Evolutionary conservation across 2,888 invertebrate genomes (phyloP).

Genomic region (Cheilosia vernalis): DNA sequence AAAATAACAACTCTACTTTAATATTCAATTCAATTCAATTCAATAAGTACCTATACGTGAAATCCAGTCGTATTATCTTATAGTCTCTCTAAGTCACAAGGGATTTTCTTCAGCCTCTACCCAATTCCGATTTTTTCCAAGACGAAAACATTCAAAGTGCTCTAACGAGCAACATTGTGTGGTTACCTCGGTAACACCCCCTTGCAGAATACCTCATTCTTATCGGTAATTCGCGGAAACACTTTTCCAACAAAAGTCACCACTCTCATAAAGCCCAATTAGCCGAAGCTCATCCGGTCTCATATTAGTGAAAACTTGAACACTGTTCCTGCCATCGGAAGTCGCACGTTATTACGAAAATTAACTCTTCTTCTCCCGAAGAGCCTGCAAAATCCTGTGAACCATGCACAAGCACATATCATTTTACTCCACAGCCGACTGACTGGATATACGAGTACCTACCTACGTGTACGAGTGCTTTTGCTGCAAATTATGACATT

Average conservation of each 20-base stretch:
- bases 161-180: too few species aligned
- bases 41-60: too few species aligned
- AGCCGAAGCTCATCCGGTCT: conserved; percentile 64
- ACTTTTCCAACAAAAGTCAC: conserved; percentile 60
- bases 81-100: too few species aligned
- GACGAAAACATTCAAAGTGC: too few species aligned
- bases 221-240: conserved; percentile 49
- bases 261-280: conserved; percentile 61
- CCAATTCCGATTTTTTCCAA: too few species aligned
- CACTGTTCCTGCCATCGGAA: conserved; percentile 61
- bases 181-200: neutral
- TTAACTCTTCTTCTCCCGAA: conserved; percentile 51
- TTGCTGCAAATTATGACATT: conserved; percentile 66
- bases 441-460: neutral
- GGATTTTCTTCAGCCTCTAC: too few species aligned
- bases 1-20: too few species aligned
- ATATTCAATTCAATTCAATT: too few species aligned
- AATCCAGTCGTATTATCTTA: too few species aligned
- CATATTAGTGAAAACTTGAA: conserved; percentile 67
- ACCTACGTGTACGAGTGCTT: conserved; percentile 48
- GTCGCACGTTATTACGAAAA: conserved; percentile 57
- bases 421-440: neutral
- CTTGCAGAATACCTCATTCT: neutral
- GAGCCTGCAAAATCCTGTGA: conserved; percentile 29
- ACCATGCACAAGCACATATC: neutral